These are phyloP conservation scores for Nasonia longicornis DNA, from an alignment of 1,140 invertebrate genomes.

Conservation along the genomic window DNA sequence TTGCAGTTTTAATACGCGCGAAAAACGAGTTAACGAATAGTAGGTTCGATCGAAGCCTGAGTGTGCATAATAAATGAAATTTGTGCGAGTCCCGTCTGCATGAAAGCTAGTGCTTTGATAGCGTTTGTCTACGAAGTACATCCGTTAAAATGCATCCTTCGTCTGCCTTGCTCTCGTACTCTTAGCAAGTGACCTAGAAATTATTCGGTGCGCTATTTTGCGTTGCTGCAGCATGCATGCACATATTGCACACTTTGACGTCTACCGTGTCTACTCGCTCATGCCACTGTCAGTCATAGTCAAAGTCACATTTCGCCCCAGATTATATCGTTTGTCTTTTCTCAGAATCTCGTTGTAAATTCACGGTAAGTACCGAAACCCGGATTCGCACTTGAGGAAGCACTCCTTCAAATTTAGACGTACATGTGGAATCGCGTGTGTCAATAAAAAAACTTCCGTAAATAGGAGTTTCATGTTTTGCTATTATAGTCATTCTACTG, in stretches of 20 bases:
- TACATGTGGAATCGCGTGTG: not conserved
- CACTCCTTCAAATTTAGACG: not conserved
- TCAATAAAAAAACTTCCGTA: not conserved
- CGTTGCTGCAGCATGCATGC: conserved; percentile 31
- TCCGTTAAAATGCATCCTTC: not conserved
- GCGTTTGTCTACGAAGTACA: conserved; percentile 6
- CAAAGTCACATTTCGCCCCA: not conserved
- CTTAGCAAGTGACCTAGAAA: conserved; percentile 35
- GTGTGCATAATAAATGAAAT: conserved; percentile 39
- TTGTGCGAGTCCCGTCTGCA: conserved; percentile 15
- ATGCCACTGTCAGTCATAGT: conserved; percentile 29
- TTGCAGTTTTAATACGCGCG: not conserved
- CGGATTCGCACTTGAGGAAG: conserved; percentile 3
- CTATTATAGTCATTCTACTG: no score
- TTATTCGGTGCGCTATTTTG: conserved; percentile 29
- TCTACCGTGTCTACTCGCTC: conserved; percentile 16
- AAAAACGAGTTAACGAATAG: conserved; percentile 22
- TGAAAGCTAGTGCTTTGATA: conserved; percentile 35
- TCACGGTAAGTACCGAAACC: conserved; percentile 17
- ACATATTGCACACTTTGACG: not conserved
- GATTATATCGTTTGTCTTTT: conserved; percentile 10
- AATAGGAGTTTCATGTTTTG: not conserved
- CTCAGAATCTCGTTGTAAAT: not conserved
- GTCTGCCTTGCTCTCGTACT: not conserved
- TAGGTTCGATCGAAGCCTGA: not conserved